A percentile compares a stretch with the other conserved stretches of the same genome.
These are phyloP conservation scores for Lynx canadensis DNA, from an alignment of 2,113 vertebrate species.

Conservation along the genomic window DNA sequence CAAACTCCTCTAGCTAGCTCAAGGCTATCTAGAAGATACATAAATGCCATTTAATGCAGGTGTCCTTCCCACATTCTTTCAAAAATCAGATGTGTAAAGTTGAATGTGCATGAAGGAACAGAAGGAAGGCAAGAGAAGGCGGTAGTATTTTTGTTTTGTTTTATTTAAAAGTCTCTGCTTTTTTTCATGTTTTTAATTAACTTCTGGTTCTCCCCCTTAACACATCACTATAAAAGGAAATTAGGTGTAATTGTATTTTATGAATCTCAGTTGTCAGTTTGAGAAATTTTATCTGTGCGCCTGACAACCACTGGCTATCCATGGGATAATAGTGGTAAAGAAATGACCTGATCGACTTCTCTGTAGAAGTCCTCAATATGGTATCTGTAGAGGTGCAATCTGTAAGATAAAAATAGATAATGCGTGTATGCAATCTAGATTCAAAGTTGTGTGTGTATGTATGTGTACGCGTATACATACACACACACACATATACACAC, in stretches of 20 bases:
- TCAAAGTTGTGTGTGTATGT: neutral
- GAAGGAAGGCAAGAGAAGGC: neutral
- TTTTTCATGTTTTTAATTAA: neutral
- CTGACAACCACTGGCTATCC: neutral
- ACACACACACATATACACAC: neutral
- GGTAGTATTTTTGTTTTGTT: neutral
- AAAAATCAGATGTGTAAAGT: neutral
- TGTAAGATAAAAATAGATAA: neutral
- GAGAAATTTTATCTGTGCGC: neutral
- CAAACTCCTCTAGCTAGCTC: neutral
- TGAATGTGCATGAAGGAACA: neutral
- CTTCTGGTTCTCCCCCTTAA: neutral
- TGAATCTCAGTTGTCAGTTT: conserved; percentile 16
- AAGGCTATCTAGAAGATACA: neutral
- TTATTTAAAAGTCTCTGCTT: neutral
- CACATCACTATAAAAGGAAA: neutral
- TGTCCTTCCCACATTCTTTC: neutral
- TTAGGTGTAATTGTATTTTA: neutral
- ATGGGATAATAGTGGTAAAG: neutral
- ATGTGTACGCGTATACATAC: neutral
- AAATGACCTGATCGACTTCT: neutral
- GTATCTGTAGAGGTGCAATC: neutral
- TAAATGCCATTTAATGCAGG: neutral
- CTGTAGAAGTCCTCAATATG: neutral
- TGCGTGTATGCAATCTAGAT: neutral